Percentiles rank a stretch among this genome's conserved stretches.
phyloP scores from a whole-genome alignment of 2,888 invertebrate species.

The Andrena chrysosceles region DNA sequence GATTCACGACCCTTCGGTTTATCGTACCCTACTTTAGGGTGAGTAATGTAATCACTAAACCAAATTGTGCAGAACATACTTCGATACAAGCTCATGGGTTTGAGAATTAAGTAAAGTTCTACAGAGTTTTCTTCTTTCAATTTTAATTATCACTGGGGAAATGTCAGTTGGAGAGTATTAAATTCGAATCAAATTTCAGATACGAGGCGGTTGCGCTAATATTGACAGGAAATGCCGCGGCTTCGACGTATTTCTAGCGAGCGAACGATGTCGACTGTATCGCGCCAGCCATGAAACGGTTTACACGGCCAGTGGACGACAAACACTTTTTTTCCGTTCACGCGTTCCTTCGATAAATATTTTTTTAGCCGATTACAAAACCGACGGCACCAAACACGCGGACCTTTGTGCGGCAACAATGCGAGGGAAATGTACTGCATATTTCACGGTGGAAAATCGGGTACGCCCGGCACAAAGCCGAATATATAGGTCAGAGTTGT shows the following conservation, averaged over 20 bases:
- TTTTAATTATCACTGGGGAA: neutral
- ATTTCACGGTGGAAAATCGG: conserved; percentile 59
- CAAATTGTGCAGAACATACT: neutral
- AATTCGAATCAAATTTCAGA: conserved; percentile 21
- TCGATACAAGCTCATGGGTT: neutral
- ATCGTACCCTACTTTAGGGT: conserved; percentile 2
- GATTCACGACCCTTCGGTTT: neutral
- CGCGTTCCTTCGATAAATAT: conserved; percentile 55
- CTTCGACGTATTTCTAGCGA: conserved; percentile 13
- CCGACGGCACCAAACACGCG: conserved; percentile 40
- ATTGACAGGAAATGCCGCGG: conserved; percentile 20
- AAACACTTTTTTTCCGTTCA: conserved; percentile 30
- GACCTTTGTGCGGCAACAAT: conserved; percentile 59
- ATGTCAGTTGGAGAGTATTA: neutral
- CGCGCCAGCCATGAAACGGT: conserved; percentile 27
- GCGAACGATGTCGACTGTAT: neutral
- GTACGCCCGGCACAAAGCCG: conserved; percentile 54
- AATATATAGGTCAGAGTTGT: conserved; percentile 64
- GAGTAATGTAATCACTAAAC: neutral
- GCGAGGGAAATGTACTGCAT: conserved; percentile 58
- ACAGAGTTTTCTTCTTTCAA: neutral
- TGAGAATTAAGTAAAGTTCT: neutral
- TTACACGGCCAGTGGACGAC: conserved; percentile 36
- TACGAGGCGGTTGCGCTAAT: neutral
- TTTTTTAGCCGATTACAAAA: conserved; percentile 56